Base-by-base conservation (phyloP, 37 sponge, comb jelly and placozoan genomes). In the Theonella swinhoei region DNA sequence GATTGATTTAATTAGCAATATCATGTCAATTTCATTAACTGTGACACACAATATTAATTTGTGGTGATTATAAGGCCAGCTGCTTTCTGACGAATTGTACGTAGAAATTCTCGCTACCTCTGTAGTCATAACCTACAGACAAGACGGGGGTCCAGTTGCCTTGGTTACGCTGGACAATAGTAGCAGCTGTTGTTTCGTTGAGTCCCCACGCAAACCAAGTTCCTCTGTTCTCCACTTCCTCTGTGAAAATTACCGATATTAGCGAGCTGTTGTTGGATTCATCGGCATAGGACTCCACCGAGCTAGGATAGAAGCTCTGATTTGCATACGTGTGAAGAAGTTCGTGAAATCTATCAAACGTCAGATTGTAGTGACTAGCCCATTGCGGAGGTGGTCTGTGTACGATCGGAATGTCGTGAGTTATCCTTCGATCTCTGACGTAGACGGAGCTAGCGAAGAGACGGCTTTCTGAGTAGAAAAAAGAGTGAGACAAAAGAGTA, bases 151-250 rank as follows among this genome's bases (percentile, higher is more conserved):
- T 47, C 11, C 7, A 47, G 11, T 14, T 17, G 11, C 11, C 54
- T 17, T 14, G 7, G 54, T 47, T 47, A 14, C 54, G 7, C 14
- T 7, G 11, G 11, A 47, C 11, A 47, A 47, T 17, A 14, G 7
- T 47, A 66, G 24, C 30, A 2, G 40, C 74, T 30, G 43, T 29
- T 42, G 54, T 43, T 2, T 30, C 62, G 66, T 79, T 74, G 22
- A 72, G 58, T 20, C 73, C 79, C 87, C 87, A 86, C 7, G 67
- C 61, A 60, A 80, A 73, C 87, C 87, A 86, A 58, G 70, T 79
- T 14, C 64, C 72, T 14, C 42, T 62, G 30, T 58, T 29, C 1
- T 7, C 33, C 23, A 26, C 0, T 26, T 29, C 36, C 70, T 73
- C 74, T 35, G 4, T 28, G 41, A 41, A 79, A 8, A 79, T 63